Evolutionary conservation across 2,797 vertebrate genomes (phyloP).

Genomic region (Aulostomus chinensis): DNA sequence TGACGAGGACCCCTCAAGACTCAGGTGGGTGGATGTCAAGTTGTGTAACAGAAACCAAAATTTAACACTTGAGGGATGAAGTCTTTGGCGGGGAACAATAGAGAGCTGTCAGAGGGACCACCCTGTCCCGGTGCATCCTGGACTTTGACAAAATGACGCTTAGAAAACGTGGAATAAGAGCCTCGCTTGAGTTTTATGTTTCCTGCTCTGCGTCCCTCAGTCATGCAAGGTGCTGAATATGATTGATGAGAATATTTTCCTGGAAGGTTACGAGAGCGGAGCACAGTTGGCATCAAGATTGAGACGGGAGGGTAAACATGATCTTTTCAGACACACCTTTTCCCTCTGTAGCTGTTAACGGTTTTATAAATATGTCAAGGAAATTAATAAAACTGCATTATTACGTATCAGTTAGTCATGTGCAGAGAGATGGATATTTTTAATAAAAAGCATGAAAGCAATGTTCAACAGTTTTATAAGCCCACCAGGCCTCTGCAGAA

Average conservation of each 20-base stretch:
- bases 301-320: too few relatives aligned
- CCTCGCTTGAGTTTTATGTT: too few relatives aligned
- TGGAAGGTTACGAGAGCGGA: too few relatives aligned
- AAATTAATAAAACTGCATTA: too few relatives aligned
- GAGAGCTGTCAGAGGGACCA: constrained; percentile 52
- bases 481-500: too few relatives aligned
- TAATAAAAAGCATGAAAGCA: constrained; percentile 8
- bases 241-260: constrained; percentile 70
- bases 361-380: too few relatives aligned
- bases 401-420: constrained; percentile 14
- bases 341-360: too few relatives aligned
- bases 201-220: constrained; percentile 31
- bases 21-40: constrained; percentile 23
- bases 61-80: constrained; percentile 26
- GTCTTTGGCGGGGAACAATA: constrained; percentile 48
- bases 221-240: constrained; percentile 46
- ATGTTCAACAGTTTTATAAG: constrained; percentile 45
- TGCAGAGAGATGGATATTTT: neutral
- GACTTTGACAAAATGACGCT: constrained; percentile 36
- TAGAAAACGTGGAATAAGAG: constrained; percentile 37
- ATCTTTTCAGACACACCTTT: too few relatives aligned
- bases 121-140: constrained; percentile 59
- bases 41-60: constrained; percentile 36
- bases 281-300: too few relatives aligned
- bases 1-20: constrained; percentile 13